Evolutionary conservation across 1,140 invertebrate genomes (phyloP).

Genomic region (Diorhabda sublineata): DNA sequence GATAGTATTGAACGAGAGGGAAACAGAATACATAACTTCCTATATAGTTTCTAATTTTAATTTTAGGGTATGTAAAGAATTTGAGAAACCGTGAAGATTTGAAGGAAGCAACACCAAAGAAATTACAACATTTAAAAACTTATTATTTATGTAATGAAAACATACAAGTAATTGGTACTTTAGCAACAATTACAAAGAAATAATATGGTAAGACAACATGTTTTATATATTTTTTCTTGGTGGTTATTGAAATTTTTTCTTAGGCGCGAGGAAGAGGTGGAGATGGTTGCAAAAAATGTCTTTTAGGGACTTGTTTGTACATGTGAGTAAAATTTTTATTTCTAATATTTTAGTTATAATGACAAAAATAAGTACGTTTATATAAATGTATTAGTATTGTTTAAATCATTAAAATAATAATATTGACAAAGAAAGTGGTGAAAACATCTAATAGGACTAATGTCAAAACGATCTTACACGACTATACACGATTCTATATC

Average conservation of each 20-base stretch:
- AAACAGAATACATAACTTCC: too few species aligned
- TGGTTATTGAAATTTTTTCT: not conserved
- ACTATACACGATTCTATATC: too few species aligned
- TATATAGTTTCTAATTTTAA: not conserved
- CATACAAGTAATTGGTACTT: not conserved
- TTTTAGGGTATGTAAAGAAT: not conserved
- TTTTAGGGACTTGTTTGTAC: slow-evolving; percentile 22
- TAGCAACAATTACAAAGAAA: not conserved
- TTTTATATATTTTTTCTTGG: not conserved
- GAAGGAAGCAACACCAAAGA: not conserved
- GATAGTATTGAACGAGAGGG: too few species aligned
- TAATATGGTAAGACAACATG: not conserved
- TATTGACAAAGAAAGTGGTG: too few species aligned
- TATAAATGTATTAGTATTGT: too few species aligned
- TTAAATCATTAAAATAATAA: too few species aligned
- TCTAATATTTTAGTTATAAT: too few species aligned
- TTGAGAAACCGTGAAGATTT: not conserved
- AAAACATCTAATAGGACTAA: too few species aligned
- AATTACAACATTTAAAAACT: not conserved
- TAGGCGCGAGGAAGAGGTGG: not conserved
- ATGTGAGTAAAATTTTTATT: slow-evolving; percentile 21
- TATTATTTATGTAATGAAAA: too few species aligned
- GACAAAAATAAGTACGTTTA: too few species aligned
- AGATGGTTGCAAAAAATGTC: slow-evolving; percentile 22
- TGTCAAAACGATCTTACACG: too few species aligned